Evolutionary conservation across 92 coral and sea anemone species (phyloP).

Genomic region (Parazoanthus swiftii): DNA sequence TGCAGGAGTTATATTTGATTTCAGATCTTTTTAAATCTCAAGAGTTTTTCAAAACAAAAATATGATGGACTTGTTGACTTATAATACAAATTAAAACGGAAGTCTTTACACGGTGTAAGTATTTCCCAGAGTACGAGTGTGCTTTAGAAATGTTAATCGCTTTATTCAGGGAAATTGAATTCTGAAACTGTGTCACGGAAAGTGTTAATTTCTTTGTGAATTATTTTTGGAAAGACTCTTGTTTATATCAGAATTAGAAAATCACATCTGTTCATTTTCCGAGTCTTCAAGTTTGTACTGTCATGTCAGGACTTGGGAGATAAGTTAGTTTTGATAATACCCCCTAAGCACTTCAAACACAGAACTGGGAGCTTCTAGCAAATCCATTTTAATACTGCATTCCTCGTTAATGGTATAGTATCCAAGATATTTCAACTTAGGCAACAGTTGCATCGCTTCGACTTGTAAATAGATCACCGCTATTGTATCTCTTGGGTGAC

Average conservation of each 20-base stretch:
- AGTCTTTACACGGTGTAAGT: not conserved
- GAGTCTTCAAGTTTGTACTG: conserved; percentile 16
- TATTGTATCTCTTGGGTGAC: conserved; percentile 9
- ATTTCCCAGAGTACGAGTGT: not conserved
- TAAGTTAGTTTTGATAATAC: not conserved
- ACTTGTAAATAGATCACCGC: not conserved
- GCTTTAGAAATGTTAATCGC: not conserved
- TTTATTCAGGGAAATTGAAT: not conserved
- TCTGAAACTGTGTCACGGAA: conserved; percentile 19
- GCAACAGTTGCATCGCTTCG: conserved; percentile 12
- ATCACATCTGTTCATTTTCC: conserved; percentile 22
- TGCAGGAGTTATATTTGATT: not conserved
- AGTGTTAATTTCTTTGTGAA: not conserved
- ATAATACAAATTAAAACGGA: conserved; percentile 1
- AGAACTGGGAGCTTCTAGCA: not conserved
- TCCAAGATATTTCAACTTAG: not conserved
- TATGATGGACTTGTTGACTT: not conserved
- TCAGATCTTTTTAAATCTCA: not conserved
- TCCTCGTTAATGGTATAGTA: conserved; percentile 4
- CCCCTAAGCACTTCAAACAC: not conserved
- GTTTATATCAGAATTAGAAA: conserved; percentile 19
- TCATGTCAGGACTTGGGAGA: conserved; percentile 1
- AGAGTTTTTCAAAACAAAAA: not conserved
- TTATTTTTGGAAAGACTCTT: not conserved
- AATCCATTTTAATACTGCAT: not conserved